Evolutionary conservation across 1,140 invertebrate species (phyloP), one percentile per base, ranked within the genome.

Genomic region (Diachasmimorpha longicaudata): DNA sequence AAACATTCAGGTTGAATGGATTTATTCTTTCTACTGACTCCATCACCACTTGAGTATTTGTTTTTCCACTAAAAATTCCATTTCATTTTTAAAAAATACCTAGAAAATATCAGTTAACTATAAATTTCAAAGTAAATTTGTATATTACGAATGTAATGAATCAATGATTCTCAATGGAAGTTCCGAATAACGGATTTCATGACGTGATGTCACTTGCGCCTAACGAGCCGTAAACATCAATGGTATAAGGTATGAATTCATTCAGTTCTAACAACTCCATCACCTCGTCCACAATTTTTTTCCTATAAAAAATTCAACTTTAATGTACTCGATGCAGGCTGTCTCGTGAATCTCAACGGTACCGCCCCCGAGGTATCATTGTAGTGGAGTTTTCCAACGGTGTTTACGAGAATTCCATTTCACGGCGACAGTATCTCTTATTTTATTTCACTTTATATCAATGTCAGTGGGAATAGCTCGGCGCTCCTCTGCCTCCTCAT

Each of bases 191-290:
- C 70, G 52, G n/a, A 0, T 52, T 16, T 23, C 19, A 42, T 31
- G 5, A 21, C 9, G 67, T 19, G 42, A 52, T 46, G 44, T 46
- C 44, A 52, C 21, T 55, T 9, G 14, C 9, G 48, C 19, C 16
- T 13, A 76, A 82, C 78, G 80, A 72, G 72, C 80, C 83, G 83
- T 83, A 84, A 63, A 63, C 58, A 63, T 63, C 31, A 72, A 80
- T 80, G 77, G 78, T 79, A 70, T 81, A 83, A 81, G 81, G 79
- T 31, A 31, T 31, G 31, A 31, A 80, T 84, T 83, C 81, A 83
- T 84, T 83, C 82, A 31, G 82, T 82, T 73, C 63, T 72, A 44
- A 58, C 69, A 48, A 37, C 67, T 74, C 37, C 68, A 42, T 74
- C 70, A 37, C 44, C 70, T 21, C 11, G 2, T 16, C 1, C 48